Evolutionary conservation across 2,888 invertebrate genomes (phyloP), one percentile per base, ranked within the genome.

Genomic region (Hyles lineata): DNA sequence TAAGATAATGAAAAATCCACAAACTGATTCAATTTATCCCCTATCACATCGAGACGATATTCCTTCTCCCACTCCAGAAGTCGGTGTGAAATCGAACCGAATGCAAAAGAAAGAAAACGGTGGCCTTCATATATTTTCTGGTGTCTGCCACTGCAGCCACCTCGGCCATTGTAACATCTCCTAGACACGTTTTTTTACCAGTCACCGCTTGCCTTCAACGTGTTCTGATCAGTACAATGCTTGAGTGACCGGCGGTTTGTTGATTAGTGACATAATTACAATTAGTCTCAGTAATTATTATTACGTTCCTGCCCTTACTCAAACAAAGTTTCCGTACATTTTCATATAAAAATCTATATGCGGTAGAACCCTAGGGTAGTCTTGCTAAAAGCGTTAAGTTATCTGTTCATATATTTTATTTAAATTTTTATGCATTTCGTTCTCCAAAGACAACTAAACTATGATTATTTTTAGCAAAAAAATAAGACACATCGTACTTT

Each of bases 121-220:
- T 78, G 77, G 75, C 79, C 81, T 83, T 80, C 78, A 79, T 76
- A 74, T 35, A 80, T 76, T 79, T 77, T 79, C 76, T 77, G 79
- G 78, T 78, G 81, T 79, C 85, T 85, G 86, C 83, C 86, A 85
- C 84, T 78, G 82, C 81, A 84, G 83, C 82, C 83, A 81, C 84
- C 87, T 82, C 76, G 76, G 79, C 88, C 84, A 89, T 90, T 90
- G 90, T 90, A 87, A 89, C 87, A 83, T 84, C 79, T 79, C 80
- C 83, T 84, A 89, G 90, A 89, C 86, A 84, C 80, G 61, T 72
- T 74, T 69, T 71, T 55, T 55, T 70, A 58, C 43, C 67, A 67
- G 63, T 35, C 58, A 32, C 29, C 52, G 62, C 29, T 60, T 70
- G 59, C 72, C 58, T 70, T 59, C 69, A 60, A 29, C 50, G 19